phyloP scores from a whole-genome alignment of 2,888 invertebrate species.

The Rhyacophila evoluta region DNA sequence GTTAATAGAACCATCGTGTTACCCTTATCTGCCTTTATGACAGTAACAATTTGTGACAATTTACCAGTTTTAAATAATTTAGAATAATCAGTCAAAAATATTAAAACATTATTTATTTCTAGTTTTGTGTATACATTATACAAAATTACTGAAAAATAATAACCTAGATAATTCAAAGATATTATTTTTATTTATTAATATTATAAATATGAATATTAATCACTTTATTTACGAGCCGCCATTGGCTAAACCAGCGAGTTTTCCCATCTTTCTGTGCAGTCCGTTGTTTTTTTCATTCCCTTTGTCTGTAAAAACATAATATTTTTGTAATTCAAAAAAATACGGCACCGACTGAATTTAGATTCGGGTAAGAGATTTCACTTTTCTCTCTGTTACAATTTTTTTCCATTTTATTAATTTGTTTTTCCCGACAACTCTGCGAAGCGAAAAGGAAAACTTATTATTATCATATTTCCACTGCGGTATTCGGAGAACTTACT shows the following conservation, averaged over 20 bases:
- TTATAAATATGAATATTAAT: not conserved
- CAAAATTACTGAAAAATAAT: too few species aligned
- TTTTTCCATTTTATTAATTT: not conserved
- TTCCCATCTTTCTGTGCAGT: not conserved
- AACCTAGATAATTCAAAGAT: too few species aligned
- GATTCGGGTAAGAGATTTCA: slow-evolving; percentile 3
- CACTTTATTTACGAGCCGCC: not conserved
- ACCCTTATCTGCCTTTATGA: too few species aligned
- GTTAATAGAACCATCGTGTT: too few species aligned
- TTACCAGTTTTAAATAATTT: too few species aligned
- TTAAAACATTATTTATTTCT: too few species aligned
- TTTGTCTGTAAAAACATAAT: slow-evolving; percentile 28
- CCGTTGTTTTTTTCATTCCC: not conserved
- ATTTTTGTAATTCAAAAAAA: slow-evolving; percentile 30
- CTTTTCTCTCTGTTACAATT: not conserved
- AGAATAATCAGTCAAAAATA: too few species aligned
- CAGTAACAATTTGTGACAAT: too few species aligned
- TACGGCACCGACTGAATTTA: not conserved
- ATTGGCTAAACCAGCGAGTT: not conserved
- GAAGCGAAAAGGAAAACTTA: not conserved
- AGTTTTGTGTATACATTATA: too few species aligned
- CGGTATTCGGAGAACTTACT: not conserved
- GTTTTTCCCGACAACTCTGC: not conserved
- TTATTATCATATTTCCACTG: not conserved
- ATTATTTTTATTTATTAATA: too few species aligned